Percentiles rank a stretch among this genome's conserved stretches.
phyloP scores from a whole-genome alignment of 2,888 invertebrate species.

The Arrhopalites spinosus region DNA sequence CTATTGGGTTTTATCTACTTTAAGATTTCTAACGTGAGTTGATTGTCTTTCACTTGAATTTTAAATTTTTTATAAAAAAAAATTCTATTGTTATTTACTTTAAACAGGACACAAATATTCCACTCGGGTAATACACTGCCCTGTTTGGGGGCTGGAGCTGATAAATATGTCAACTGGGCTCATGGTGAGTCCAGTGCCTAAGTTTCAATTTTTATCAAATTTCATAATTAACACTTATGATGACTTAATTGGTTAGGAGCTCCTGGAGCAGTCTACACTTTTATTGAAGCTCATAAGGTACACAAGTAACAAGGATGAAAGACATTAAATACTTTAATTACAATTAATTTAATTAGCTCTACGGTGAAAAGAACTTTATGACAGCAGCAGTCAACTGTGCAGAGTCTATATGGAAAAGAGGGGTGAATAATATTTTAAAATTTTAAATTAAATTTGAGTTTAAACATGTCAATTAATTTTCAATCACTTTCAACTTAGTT shows the following conservation, averaged over 20 bases:
- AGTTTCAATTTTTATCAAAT: too few species aligned
- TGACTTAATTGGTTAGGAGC: too few species aligned
- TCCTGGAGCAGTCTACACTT: conserved; percentile 79
- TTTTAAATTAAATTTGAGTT: conserved; percentile 64
- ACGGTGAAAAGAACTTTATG: not conserved
- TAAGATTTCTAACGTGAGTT: conserved; percentile 16
- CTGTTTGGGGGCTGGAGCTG: conserved; percentile 70
- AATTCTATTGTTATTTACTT: too few species aligned
- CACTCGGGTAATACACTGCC: conserved; percentile 61
- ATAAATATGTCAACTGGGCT: conserved; percentile 88
- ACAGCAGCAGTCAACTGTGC: not conserved
- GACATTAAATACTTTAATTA: not conserved
- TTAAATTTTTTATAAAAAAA: too few species aligned
- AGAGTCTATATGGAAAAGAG: not conserved
- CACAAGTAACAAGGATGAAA: not conserved
- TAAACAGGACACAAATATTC: conserved; percentile 44
- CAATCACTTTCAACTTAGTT: conserved; percentile 64
- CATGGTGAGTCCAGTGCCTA: too few species aligned
- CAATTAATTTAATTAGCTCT: not conserved
- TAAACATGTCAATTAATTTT: too few species aligned
- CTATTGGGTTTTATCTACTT: conserved; percentile 12
- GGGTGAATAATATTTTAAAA: conserved; percentile 66
- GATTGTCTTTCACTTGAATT: too few species aligned
- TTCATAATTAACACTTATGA: too few species aligned
- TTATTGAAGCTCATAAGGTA: conserved; percentile 71